Percentiles rank a stretch among this genome's conserved stretches.
Evolutionary conservation across 2,888 invertebrate genomes (phyloP).

Genomic region (Chymomyza amoena): DNA sequence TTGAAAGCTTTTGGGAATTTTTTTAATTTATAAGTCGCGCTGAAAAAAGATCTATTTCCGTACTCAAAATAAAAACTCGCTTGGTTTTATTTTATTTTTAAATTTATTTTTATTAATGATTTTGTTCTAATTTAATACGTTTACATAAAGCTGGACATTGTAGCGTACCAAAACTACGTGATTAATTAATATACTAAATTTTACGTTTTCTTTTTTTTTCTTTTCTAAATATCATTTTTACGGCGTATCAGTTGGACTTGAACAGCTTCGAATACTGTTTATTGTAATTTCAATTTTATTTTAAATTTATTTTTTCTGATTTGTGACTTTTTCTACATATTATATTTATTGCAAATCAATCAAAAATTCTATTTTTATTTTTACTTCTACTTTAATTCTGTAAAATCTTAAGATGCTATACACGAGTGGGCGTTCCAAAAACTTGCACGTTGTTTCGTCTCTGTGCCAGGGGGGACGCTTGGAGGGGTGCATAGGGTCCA

Average conservation of each 20-base stretch:
- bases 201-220: background rate
- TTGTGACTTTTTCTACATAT: slow-evolving; percentile 31
- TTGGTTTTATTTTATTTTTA: background rate
- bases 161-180: slow-evolving; percentile 65
- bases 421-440: slow-evolving; percentile 77
- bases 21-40: too few relatives aligned
- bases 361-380: background rate
- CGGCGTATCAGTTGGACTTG: slow-evolving; percentile 18
- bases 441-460: slow-evolving; percentile 71
- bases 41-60: too few relatives aligned
- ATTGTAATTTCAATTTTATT: slow-evolving; percentile 4
- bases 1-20: too few relatives aligned
- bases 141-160: slow-evolving; percentile 68
- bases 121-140: slow-evolving; percentile 46
- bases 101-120: slow-evolving; percentile 25
- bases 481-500: slow-evolving; percentile 48
- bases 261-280: background rate
- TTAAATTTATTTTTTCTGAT: slow-evolving; percentile 6
- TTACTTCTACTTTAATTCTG: background rate
- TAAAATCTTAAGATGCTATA: slow-evolving; percentile 77
- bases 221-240: slow-evolving; percentile 16
- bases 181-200: background rate
- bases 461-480: slow-evolving; percentile 68
- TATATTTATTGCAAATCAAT: slow-evolving; percentile 25
- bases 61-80: background rate